Conservation (phyloP, 2,888 invertebrate species). For the Cantharis flavilabris region DNA sequence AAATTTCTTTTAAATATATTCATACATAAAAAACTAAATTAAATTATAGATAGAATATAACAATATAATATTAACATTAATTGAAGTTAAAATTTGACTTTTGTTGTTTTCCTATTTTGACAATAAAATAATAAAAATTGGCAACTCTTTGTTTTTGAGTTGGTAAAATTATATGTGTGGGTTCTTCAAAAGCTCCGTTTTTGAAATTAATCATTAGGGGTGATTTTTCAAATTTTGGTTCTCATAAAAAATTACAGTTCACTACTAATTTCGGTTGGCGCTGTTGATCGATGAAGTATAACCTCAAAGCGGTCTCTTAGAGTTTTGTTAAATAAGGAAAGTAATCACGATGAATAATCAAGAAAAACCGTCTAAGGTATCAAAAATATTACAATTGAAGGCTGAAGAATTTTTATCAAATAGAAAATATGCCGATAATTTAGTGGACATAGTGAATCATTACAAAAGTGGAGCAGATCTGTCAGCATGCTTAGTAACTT, state of each 20-base stretch:
- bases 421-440: constrained; percentile 66
- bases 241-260: background rate
- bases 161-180: background rate
- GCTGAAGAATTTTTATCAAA: constrained; percentile 74
- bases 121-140: background rate
- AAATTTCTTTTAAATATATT: no score
- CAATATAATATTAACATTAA: no score
- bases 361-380: constrained; percentile 59
- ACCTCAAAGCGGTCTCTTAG: background rate
- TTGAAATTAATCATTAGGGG: background rate
- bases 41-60: no score
- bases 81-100: background rate
- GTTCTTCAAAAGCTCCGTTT: background rate
- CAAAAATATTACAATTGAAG: constrained; percentile 68
- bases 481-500: constrained; percentile 66
- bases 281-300: background rate
- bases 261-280: background rate
- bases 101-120: background rate
- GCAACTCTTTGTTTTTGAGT: background rate
- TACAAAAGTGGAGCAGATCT: constrained; percentile 61
- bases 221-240: background rate
- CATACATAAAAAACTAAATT: no score
- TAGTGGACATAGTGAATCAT: constrained; percentile 70
- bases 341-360: constrained; percentile 42
- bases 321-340: constrained; percentile 8